Base-by-base conservation (phyloP, 2,888 invertebrate genomes). In the Caenorhabditis sinica region DNA sequence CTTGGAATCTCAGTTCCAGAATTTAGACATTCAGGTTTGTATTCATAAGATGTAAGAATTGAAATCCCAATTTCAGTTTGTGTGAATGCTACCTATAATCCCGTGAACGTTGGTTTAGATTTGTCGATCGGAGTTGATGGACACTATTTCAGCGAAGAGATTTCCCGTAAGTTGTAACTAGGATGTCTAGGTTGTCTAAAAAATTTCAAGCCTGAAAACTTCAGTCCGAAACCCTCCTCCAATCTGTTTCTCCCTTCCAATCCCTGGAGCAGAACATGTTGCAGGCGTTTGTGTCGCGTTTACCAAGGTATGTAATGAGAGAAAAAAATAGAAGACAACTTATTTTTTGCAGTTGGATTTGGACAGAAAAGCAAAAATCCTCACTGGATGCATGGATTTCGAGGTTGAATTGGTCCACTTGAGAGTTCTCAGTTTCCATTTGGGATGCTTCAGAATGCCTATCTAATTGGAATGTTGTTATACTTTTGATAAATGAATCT, bases 211-310 rank as follows among this genome's bases (percentile, higher is more conserved):
- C n/a, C n/a, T n/a, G n/a, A n/a, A n/a, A n/a, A n/a, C n/a, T 92
- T 69, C 90, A 93, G 93, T 90, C 20, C 87, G 88, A 8, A 93
- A 93, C 82, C 93, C 93, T 8, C 93, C 93, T 33, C 93, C 93
- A 3, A 65, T 93, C 17, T 94, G 94, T 86, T 92, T 93, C 80
- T 93, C 89, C 23, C 89, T 93, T 49, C 93, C 93, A 2, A 87
- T 92, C 71, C 86, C 93, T 45, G 90, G 93, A 61, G 90, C 93
- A 23, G 90, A 90, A 61, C 93, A 93, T 65, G 91, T 92, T 40
- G 66, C 76, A 8, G 73, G 72, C 11, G 36, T 83, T 17, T 86
- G 86, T 51, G 53, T 83, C 13, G 83, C 81, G 6, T 81, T 86
- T 28, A 69, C 93, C 36, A 73, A 72, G 25, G 40, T 84, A 2